Base-by-base conservation (phyloP, 2,113 vertebrate species). In the Xyrauchen texanus region DNA sequence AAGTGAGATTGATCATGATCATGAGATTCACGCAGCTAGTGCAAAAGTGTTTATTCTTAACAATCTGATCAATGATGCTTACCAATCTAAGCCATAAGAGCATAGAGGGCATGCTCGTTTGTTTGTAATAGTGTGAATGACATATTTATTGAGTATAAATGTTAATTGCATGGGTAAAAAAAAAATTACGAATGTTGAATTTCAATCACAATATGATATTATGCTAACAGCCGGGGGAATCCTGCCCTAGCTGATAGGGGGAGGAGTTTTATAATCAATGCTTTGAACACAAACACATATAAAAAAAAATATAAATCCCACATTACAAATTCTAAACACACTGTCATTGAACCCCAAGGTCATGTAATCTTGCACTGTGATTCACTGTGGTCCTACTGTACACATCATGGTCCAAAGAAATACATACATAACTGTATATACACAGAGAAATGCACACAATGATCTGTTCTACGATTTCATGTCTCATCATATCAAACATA, bases 361-460 rank as follows among this genome's bases (percentile, higher is more conserved):
- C 49, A n/a, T n/a, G n/a, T n/a, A n/a, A n/a, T 44, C 42, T 5
- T 76, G 49, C n/a, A n/a, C n/a, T n/a, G n/a, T n/a, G n/a, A n/a
- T 65, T 16, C 34, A 8, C 49, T 61, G 34, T 2, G 4, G 15
- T 12, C 15, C 57, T 61, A 15, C 42, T n/a, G n/a, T n/a, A 66
- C 42, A 74, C 44, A 58, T 51, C 53, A 9, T 72, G n/a, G n/a
- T n/a, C n/a, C n/a, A n/a, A n/a, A n/a, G n/a, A n/a, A n/a, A n/a
- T n/a, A n/a, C n/a, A n/a, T n/a, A n/a, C n/a, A n/a, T n/a, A n/a
- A n/a, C n/a, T n/a, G n/a, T n/a, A n/a, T n/a, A 60, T 34, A 8
- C 49, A 76, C 67, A 45, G 8, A 63, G 34, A 79, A 44, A 72
- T 12, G n/a, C 49, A 63, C 68, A 71, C 49, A 79, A 4, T 49